phyloP scores from a whole-genome alignment of 2,888 invertebrate genomes.

The Hydrotaea diabolus region DNA sequence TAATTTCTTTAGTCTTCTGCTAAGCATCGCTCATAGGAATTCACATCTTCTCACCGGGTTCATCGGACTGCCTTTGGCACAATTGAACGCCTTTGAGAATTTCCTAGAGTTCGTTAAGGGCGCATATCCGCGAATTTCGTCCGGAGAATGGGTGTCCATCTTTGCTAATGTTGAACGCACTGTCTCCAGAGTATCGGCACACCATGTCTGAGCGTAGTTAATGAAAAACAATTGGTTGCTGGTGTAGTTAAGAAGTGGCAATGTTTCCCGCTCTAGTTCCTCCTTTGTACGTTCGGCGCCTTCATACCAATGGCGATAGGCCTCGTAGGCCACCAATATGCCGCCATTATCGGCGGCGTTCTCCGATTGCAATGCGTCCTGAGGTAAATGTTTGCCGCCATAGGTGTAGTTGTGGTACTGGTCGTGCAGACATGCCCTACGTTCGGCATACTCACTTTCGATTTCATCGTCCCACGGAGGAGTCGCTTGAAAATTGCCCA shows the following conservation, averaged over 20 bases:
- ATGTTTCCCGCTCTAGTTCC: constrained; percentile 70
- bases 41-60: no score
- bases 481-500: constrained; percentile 60
- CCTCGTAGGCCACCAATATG: constrained; percentile 75
- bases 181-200: no score
- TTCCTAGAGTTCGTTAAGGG: no score
- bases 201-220: constrained; percentile 77
- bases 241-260: constrained; percentile 74
- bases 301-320: constrained; percentile 75
- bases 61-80: no score
- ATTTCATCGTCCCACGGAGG: constrained; percentile 77
- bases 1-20: no score
- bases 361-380: constrained; percentile 73
- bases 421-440: constrained; percentile 73
- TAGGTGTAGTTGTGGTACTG: constrained; percentile 75
- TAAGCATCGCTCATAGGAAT: no score
- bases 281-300: constrained; percentile 52
- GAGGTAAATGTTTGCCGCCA: constrained; percentile 70
- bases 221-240: constrained; percentile 77
- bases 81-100: no score
- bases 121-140: no score
- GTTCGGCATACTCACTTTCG: constrained; percentile 68
- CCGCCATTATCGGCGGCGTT: constrained; percentile 79
- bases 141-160: no score
- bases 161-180: no score